A percentile compares a stretch with the other conserved stretches of the same genome.
Evolutionary conservation across 2,797 vertebrate genomes (phyloP).

Genomic region (Sylvilagus floridanus): DNA sequence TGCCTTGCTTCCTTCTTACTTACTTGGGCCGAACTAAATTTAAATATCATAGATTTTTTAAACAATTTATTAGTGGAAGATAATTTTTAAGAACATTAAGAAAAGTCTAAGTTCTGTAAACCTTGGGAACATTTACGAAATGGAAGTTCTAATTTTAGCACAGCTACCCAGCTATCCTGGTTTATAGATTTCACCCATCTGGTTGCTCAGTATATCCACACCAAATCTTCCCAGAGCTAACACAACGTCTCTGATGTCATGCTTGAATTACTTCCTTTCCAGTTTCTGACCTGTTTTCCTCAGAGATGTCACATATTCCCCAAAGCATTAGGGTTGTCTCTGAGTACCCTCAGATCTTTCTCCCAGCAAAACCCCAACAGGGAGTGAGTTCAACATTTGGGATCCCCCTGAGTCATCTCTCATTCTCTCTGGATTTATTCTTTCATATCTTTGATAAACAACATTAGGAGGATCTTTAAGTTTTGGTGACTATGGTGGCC

Average conservation of each 20-base stretch:
- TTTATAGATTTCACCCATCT: neutral
- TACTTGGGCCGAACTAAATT: neutral
- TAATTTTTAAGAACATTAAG: neutral
- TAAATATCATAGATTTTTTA: conserved; percentile 37
- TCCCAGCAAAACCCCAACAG: rapidly evolving
- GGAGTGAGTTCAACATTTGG: neutral
- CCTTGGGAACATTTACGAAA: neutral
- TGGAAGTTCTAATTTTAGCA: conserved; percentile 14
- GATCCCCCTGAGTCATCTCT: neutral
- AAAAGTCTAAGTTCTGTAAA: neutral
- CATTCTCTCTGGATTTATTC: neutral
- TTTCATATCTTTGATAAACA: conserved; percentile 22
- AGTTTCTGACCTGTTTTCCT: neutral
- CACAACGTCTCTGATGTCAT: neutral
- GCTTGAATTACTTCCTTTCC: neutral
- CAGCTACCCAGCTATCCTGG: neutral
- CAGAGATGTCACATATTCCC: neutral
- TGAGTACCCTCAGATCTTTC: neutral
- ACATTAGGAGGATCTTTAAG: neutral
- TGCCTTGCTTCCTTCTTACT: neutral
- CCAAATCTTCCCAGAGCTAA: neutral
- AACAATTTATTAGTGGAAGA: conserved; percentile 23
- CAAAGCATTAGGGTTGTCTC: neutral
- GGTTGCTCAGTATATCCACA: neutral
- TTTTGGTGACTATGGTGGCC: neutral